These are phyloP conservation scores for Hybognathus amarus DNA, from an alignment of 2,797 vertebrate species.

Conservation along the genomic window DNA sequence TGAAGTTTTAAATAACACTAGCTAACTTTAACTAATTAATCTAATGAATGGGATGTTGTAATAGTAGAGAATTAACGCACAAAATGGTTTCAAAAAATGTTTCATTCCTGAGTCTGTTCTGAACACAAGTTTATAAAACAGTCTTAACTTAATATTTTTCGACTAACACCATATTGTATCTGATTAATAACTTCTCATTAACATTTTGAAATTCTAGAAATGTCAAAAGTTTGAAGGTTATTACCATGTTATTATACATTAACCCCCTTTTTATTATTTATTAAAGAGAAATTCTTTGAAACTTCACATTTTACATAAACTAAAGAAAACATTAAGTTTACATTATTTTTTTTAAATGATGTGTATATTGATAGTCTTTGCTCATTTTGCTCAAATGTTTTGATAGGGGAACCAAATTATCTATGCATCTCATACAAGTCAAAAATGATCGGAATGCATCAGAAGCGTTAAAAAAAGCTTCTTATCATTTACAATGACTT, in stretches of 20 bases:
- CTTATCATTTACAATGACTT: neutral
- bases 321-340: neutral
- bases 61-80: neutral
- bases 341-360: too few species aligned
- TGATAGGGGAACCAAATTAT: neutral
- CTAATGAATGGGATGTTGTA: neutral
- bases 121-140: neutral
- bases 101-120: neutral
- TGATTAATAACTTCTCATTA: neutral
- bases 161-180: neutral
- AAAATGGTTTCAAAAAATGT: neutral
- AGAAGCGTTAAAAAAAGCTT: neutral
- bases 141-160: neutral
- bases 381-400: neutral
- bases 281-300: neutral
- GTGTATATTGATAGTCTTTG: neutral
- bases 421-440: neutral
- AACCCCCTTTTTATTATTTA: neutral
- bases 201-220: neutral
- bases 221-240: neutral
- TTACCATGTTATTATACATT: neutral
- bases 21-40: neutral
- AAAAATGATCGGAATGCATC: neutral
- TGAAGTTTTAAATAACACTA: neutral
- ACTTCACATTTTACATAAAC: neutral